These are phyloP conservation scores for Acarapis woodi DNA, from an alignment of 1,140 invertebrate species.

Conservation along the genomic window DNA sequence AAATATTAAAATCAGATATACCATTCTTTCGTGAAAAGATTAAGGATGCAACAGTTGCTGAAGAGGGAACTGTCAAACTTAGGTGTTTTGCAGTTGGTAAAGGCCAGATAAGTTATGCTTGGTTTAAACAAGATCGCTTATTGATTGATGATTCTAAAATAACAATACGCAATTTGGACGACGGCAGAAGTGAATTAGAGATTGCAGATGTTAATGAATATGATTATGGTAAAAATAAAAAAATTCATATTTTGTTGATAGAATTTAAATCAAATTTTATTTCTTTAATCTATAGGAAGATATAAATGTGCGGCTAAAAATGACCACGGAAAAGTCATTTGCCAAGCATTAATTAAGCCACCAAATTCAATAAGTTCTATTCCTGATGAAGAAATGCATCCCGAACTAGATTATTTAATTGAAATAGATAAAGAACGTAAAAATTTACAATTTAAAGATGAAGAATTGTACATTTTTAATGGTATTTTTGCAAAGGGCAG, in stretches of 20 bases:
- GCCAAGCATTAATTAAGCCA: constrained; percentile 21
- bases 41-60: constrained; percentile 35
- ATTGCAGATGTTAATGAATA: constrained; percentile 40
- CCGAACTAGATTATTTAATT: constrained; percentile 45
- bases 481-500: constrained; percentile 47
- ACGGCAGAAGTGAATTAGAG: constrained; percentile 38
- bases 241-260: too few relatives aligned
- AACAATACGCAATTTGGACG: constrained; percentile 18
- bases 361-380: constrained; percentile 26
- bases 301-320: constrained; percentile 86
- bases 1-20: constrained; percentile 12
- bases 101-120: constrained; percentile 64
- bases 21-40: constrained; percentile 25
- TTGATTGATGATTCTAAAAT: constrained; percentile 43
- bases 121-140: constrained; percentile 73
- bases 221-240: constrained; percentile 28
- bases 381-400: constrained; percentile 55
- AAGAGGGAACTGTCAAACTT: constrained; percentile 16
- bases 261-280: too few relatives aligned
- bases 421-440: constrained; percentile 35
- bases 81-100: constrained; percentile 54
- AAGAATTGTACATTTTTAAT: constrained; percentile 40
- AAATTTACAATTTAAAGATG: constrained; percentile 10
- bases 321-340: constrained; percentile 25
- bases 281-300: too few relatives aligned